Evolutionary conservation across 2,888 invertebrate genomes (phyloP).

Genomic region (Tipula unca): DNA sequence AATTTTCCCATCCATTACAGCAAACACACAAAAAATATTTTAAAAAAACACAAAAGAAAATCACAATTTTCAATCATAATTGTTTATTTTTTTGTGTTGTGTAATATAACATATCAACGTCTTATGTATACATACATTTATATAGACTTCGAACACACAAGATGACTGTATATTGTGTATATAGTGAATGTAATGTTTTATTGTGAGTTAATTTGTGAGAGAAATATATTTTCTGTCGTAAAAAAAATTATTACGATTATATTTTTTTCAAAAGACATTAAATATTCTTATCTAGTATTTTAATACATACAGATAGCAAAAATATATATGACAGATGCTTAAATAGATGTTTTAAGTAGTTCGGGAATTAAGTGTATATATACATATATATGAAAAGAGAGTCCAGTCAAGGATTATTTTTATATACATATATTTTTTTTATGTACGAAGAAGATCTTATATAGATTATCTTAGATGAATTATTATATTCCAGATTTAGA

Average conservation of each 20-base stretch:
- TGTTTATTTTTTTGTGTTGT: not conserved
- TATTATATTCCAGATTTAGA: not conserved
- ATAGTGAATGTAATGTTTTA: not conserved
- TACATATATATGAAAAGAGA: not conserved
- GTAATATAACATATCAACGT: not conserved
- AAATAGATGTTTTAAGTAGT: not conserved
- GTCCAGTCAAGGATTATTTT: not conserved
- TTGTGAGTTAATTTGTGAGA: not conserved
- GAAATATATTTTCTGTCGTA: not conserved
- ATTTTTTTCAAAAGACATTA: not conserved
- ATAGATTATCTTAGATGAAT: not conserved
- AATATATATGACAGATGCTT: not conserved
- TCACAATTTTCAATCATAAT: not conserved
- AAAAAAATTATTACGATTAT: not conserved
- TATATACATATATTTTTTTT: not conserved
- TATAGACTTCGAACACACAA: not conserved
- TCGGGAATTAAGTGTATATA: not conserved
- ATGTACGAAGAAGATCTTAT: not conserved
- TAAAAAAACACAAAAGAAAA: not conserved
- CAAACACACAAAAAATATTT: not conserved
- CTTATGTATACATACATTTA: not conserved
- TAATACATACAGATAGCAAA: not conserved
- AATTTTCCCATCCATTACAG: not conserved
- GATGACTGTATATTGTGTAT: not conserved
- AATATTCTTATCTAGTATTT: slow-evolving; percentile 1